These are phyloP conservation scores for Mobula birostris DNA, from an alignment of 2,113 vertebrate species.

Conservation along the genomic window DNA sequence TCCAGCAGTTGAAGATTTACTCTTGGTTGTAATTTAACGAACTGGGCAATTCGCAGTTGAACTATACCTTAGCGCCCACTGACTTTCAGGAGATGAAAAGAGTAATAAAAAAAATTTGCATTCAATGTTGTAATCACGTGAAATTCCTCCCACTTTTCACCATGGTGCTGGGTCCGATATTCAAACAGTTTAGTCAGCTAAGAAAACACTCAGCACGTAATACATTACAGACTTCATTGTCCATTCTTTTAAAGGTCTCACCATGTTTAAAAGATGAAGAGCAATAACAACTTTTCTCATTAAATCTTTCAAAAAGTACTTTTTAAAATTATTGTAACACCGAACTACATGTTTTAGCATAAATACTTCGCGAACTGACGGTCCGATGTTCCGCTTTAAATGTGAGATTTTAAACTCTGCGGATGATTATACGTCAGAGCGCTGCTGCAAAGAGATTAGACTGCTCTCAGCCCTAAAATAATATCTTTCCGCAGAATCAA, in stretches of 20 bases:
- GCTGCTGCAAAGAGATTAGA: background rate
- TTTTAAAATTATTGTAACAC: background rate
- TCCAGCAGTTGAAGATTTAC: too few relatives aligned
- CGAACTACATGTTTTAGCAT: background rate
- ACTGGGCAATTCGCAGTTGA: background rate
- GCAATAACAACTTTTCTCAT: background rate
- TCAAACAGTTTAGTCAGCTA: background rate
- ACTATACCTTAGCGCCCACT: background rate
- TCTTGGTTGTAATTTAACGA: background rate
- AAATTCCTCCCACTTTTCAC: background rate
- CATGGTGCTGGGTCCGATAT: background rate
- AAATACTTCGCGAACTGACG: background rate
- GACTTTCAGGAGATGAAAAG: background rate
- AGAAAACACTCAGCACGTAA: background rate
- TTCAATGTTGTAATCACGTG: background rate
- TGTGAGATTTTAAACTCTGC: constrained; percentile 6
- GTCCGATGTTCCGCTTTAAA: background rate
- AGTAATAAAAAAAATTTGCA: background rate
- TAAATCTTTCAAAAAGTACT: background rate
- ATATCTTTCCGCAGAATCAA: background rate
- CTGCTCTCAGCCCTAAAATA: background rate
- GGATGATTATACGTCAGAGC: constrained; percentile 4
- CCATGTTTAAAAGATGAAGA: background rate
- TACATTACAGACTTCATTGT: background rate
- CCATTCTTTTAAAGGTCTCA: background rate